Conservation (phyloP, 2,797 vertebrate genomes). For the Rhynchonycteris naso region DNA sequence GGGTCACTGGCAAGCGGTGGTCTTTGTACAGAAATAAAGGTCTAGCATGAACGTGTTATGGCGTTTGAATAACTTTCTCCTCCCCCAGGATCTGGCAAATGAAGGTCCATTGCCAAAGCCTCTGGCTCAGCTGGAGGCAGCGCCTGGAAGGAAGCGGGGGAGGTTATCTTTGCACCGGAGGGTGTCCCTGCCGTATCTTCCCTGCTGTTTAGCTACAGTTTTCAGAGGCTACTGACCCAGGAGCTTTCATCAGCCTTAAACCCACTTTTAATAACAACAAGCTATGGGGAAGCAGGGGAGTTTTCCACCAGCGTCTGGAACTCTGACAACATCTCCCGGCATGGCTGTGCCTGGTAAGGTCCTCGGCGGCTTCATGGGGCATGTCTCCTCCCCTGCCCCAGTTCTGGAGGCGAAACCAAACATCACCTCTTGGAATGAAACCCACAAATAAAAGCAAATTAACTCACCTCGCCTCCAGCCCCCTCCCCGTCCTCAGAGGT, state of each 20-base stretch:
- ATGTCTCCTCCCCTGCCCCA: slow-evolving; percentile 70
- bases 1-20: slow-evolving; percentile 65
- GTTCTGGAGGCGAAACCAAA: slow-evolving; percentile 77
- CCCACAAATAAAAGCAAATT: slow-evolving; percentile 81
- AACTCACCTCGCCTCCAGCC: background rate
- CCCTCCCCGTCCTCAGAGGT: background rate
- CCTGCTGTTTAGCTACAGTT: slow-evolving; percentile 60
- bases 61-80: slow-evolving; percentile 61
- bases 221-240: slow-evolving; percentile 48
- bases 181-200: slow-evolving; percentile 52
- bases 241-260: slow-evolving; percentile 71
- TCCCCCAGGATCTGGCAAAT: slow-evolving; percentile 61
- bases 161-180: slow-evolving; percentile 64
- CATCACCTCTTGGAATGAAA: slow-evolving; percentile 75
- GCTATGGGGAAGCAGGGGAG: slow-evolving; percentile 52
- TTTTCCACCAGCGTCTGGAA: slow-evolving; percentile 36
- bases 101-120: slow-evolving; percentile 21
- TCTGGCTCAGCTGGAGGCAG: slow-evolving; percentile 3
- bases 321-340: slow-evolving; percentile 67
- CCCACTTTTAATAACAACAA: slow-evolving; percentile 74
- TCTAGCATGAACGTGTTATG: slow-evolving; percentile 49
- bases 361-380: slow-evolving; percentile 65
- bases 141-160: background rate
- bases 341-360: background rate
- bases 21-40: slow-evolving; percentile 57